Evolutionary conservation across 2,113 vertebrate genomes (phyloP).

Genomic region (Conger conger): DNA sequence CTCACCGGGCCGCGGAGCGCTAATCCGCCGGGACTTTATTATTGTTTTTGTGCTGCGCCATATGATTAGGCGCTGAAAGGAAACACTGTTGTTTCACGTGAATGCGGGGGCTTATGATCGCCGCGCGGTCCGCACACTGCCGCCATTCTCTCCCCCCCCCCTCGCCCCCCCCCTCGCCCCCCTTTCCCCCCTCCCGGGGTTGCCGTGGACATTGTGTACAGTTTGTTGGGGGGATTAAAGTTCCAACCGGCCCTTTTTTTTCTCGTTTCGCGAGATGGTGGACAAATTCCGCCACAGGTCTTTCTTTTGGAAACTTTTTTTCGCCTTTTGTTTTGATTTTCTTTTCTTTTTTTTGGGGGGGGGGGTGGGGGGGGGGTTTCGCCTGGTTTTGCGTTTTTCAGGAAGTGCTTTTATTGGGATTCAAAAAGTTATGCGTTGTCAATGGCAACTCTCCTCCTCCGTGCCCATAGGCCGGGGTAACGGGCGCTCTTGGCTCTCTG

Average conservation of each 20-base stretch:
- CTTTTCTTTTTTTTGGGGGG: not conserved
- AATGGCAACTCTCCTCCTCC: not conserved
- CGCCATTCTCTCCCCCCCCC: too few relatives aligned
- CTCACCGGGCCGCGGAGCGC: not conserved
- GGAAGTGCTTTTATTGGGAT: not conserved
- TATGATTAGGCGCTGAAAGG: conserved; percentile 8
- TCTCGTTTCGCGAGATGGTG: not conserved
- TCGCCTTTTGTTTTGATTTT: too few relatives aligned
- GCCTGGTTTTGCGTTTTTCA: not conserved
- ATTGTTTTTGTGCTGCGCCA: conserved; percentile 15
- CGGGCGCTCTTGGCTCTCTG: not conserved
- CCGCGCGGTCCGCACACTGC: not conserved
- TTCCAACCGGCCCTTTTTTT: not conserved
- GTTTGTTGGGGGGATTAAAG: conserved; percentile 2
- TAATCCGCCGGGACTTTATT: conserved; percentile 9
- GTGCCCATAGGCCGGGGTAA: not conserved
- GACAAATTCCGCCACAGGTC: not conserved
- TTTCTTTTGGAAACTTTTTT: not conserved
- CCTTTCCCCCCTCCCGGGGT: too few relatives aligned
- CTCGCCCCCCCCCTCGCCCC: too few relatives aligned
- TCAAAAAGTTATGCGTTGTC: not conserved
- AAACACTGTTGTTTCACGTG: conserved; percentile 15
- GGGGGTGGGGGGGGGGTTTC: too few relatives aligned
- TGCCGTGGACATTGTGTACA: conserved; percentile 5
- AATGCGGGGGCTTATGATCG: conserved; percentile 10